A percentile compares a stretch with the other conserved stretches of the same genome.
Evolutionary conservation across 2,113 vertebrate species (phyloP).

Genomic region (Labrus mixtus): DNA sequence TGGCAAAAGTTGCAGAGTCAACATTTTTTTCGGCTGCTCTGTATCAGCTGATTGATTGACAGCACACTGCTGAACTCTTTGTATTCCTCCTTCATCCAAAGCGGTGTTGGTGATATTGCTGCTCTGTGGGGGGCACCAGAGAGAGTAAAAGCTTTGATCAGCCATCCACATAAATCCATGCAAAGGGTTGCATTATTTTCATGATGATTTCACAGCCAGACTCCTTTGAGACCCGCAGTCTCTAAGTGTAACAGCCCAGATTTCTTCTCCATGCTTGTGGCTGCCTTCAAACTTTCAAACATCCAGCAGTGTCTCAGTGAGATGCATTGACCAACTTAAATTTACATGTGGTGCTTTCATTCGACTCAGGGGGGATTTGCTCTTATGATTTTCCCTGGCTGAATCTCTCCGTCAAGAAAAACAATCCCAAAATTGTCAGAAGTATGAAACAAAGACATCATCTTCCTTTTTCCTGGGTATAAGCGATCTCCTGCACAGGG

Average conservation of each 20-base stretch:
- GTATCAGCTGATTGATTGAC: constrained; percentile 51
- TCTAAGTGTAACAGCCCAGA: not conserved
- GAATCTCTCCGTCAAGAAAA: constrained; percentile 23
- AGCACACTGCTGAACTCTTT: constrained; percentile 24
- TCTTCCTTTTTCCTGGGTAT: constrained; percentile 13
- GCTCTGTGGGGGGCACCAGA: constrained; percentile 21
- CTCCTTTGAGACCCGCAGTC: not conserved
- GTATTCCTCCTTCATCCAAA: constrained; percentile 45
- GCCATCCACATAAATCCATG: constrained; percentile 34
- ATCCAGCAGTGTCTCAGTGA: constrained; percentile 8
- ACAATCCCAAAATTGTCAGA: constrained; percentile 24
- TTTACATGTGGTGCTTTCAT: constrained; percentile 31
- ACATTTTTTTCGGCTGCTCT: constrained; percentile 26
- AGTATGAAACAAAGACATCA: constrained; percentile 36
- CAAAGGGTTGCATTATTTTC: constrained; percentile 13
- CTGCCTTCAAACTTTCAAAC: constrained; percentile 14
- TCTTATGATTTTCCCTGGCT: constrained; percentile 32
- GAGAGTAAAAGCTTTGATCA: constrained; percentile 41
- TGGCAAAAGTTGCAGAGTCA: constrained; percentile 40
- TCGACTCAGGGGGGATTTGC: constrained; percentile 6
- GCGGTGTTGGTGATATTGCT: constrained; percentile 22
- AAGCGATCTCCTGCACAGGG: constrained; percentile 10
- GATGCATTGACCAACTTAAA: constrained; percentile 12
- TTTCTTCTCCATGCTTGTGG: no score
- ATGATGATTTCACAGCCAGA: constrained; percentile 22